These are phyloP conservation scores for Chaetops frenatus DNA, from an alignment of 2,113 vertebrate genomes.

Conservation along the genomic window DNA sequence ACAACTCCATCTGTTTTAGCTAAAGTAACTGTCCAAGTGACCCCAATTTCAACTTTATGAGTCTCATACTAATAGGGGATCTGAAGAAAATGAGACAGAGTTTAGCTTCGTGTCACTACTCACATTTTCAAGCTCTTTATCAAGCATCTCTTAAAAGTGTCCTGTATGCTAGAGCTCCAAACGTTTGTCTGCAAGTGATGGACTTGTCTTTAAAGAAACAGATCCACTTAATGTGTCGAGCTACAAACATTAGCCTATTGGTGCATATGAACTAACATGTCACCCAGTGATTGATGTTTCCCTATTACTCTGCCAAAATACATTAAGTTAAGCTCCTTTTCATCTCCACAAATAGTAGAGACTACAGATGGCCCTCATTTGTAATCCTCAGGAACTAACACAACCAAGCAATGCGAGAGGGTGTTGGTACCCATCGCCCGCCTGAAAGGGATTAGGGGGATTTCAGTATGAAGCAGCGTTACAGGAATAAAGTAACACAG, in stretches of 20 bases:
- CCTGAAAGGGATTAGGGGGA: conserved; percentile 36
- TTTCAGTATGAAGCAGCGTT: not conserved
- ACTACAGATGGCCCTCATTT: conserved; percentile 70
- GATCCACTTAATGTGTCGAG: conserved; percentile 63
- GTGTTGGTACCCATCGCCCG: not conserved
- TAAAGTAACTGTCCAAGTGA: conserved; percentile 64
- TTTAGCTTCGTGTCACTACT: conserved; percentile 60
- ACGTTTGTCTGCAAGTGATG: conserved; percentile 55
- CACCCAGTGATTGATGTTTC: conserved; percentile 72
- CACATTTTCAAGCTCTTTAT: conserved; percentile 65
- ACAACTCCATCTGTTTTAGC: conserved; percentile 61
- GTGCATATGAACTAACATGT: conserved; percentile 67
- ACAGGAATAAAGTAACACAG: not conserved
- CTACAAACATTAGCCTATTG: conserved; percentile 66
- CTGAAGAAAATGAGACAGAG: conserved; percentile 61
- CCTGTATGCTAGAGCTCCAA: conserved; percentile 51
- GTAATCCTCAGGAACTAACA: conserved; percentile 52
- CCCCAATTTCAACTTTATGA: conserved; percentile 66
- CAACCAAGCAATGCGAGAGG: conserved; percentile 23
- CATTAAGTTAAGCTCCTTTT: conserved; percentile 72
- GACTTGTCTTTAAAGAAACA: conserved; percentile 59
- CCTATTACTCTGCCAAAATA: conserved; percentile 72
- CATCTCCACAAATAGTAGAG: conserved; percentile 69
- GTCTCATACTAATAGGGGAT: conserved; percentile 55
- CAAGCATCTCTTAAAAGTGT: conserved; percentile 65